These are phyloP conservation scores for Zygogramma bicolorata DNA, from an alignment of 2,888 invertebrate species.

Conservation along the genomic window DNA sequence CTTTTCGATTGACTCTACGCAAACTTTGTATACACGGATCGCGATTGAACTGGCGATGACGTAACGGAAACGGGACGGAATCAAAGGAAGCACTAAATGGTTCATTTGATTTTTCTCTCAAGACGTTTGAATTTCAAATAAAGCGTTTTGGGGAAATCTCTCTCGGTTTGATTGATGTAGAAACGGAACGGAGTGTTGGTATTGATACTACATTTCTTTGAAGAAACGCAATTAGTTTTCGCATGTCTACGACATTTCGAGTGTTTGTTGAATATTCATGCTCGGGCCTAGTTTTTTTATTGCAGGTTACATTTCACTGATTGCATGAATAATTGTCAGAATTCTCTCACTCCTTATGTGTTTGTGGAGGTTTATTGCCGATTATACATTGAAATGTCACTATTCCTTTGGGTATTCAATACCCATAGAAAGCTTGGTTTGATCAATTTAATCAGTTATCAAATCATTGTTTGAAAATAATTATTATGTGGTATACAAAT, in stretches of 20 bases:
- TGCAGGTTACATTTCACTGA: not conserved
- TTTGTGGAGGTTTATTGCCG: too few relatives aligned
- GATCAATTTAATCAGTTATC: too few relatives aligned
- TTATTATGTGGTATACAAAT: too few relatives aligned
- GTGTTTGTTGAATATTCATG: constrained; percentile 4
- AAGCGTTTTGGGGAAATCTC: constrained; percentile 18
- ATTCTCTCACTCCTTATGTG: too few relatives aligned
- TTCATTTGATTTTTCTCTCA: constrained; percentile 58
- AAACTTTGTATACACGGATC: constrained; percentile 62
- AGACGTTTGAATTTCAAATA: constrained; percentile 42
- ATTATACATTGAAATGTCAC: too few relatives aligned
- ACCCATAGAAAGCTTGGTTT: too few relatives aligned
- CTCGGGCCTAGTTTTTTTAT: not conserved
- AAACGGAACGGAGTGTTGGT: not conserved
- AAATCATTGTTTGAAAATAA: too few relatives aligned
- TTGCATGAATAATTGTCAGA: not conserved
- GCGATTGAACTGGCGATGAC: constrained; percentile 55
- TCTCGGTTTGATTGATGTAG: not conserved
- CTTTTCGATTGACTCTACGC: constrained; percentile 60
- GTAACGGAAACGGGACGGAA: constrained; percentile 61
- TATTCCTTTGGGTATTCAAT: too few relatives aligned
- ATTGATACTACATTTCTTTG: not conserved
- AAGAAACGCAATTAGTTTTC: not conserved
- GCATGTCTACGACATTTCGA: not conserved
- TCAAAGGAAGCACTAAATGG: constrained; percentile 59